Conservation (phyloP, 2,113 vertebrate species). For the Triplophysa siluroides region DNA sequence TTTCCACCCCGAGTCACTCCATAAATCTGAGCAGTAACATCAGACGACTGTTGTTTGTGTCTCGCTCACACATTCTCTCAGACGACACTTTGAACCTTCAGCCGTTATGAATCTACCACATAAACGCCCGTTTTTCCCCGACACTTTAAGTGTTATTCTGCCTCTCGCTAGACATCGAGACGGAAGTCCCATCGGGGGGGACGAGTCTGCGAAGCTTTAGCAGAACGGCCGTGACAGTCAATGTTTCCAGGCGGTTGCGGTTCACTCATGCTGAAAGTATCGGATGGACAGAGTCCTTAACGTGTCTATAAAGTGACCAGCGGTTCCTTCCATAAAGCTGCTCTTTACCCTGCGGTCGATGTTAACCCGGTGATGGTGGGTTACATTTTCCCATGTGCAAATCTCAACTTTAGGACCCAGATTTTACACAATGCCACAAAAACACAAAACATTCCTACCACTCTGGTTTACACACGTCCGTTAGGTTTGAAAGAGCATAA, state of each 20-base stretch:
- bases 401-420: no score
- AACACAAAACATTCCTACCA: background rate
- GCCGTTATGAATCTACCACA: slow-evolving; percentile 28
- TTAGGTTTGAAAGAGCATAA: background rate
- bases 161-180: background rate
- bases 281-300: slow-evolving; percentile 1
- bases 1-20: background rate
- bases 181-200: slow-evolving; percentile 1
- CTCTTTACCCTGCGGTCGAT: background rate
- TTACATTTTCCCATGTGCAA: no score
- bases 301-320: background rate
- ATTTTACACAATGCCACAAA: background rate
- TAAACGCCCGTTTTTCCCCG: slow-evolving; percentile 30
- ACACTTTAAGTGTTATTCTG: slow-evolving; percentile 33
- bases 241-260: background rate
- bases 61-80: background rate
- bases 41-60: background rate
- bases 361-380: no score
- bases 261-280: slow-evolving; percentile 24
- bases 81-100: slow-evolving; percentile 35
- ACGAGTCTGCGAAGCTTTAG: background rate
- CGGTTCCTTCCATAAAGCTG: background rate
- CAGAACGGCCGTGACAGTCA: background rate
- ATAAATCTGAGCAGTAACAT: slow-evolving; percentile 6
- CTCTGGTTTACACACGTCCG: background rate